Percentiles rank a stretch among this genome's conserved stretches.
Evolutionary conservation across 37 sponge, comb jelly and placozoan genomes (phyloP).

Genomic region (Tethya wilhelma): DNA sequence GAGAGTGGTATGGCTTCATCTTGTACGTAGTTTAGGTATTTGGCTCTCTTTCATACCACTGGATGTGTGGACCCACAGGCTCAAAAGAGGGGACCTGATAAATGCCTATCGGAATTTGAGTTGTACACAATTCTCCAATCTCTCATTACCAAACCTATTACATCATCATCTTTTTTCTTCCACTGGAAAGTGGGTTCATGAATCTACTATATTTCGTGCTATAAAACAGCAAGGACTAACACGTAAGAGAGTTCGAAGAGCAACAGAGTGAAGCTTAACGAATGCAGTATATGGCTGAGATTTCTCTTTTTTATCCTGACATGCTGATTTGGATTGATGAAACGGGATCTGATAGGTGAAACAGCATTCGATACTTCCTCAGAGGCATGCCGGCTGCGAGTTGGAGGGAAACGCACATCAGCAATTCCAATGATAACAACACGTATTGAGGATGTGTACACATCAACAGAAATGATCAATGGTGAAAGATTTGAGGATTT

Average conservation of each 20-base stretch:
- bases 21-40: not conserved
- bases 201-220: not conserved
- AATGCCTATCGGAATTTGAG: not conserved
- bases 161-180: not conserved
- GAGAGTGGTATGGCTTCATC: conserved; percentile 21
- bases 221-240: conserved; percentile 15
- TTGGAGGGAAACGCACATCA: not conserved
- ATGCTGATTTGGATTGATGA: conserved; percentile 28
- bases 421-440: conserved; percentile 20
- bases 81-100: not conserved
- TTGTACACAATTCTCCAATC: not conserved
- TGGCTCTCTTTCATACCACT: conserved; percentile 17
- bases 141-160: conserved; percentile 4
- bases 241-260: not conserved
- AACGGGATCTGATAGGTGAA: conserved; percentile 20
- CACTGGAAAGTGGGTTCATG: conserved; percentile 12
- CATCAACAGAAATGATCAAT: conserved; percentile 1
- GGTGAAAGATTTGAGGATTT: conserved; percentile 26
- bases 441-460: conserved; percentile 23
- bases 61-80: conserved; percentile 12
- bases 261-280: conserved; percentile 4
- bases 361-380: conserved; percentile 6
- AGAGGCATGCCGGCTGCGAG: conserved; percentile 2
- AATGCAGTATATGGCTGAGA: conserved; percentile 5
- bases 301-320: conserved; percentile 11